Conservation (phyloP, 2,113 vertebrate genomes). For the Chamaea fasciata region DNA sequence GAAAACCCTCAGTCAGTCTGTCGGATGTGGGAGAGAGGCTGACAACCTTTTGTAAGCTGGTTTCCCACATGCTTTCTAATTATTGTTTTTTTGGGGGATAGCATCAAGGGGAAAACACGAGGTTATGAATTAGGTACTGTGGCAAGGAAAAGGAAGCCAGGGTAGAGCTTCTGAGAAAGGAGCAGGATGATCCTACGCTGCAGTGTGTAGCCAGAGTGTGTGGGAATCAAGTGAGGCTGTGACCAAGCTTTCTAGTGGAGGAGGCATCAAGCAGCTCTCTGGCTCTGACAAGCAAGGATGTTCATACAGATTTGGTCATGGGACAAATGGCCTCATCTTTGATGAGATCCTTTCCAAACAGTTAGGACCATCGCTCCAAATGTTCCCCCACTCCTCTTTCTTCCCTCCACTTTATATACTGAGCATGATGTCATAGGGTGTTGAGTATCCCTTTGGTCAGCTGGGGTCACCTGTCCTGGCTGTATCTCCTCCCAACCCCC, state of each 20-base stretch:
- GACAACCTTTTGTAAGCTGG: neutral
- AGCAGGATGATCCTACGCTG: rapidly evolving
- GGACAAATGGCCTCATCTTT: neutral
- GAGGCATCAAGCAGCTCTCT: neutral
- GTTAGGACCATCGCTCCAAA: neutral
- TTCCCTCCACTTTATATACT: neutral
- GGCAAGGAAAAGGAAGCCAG: neutral
- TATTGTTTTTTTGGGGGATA: neutral
- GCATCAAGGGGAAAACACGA: neutral
- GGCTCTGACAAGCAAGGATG: neutral
- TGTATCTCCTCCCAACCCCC: neutral
- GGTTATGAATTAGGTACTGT: neutral
- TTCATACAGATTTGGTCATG: neutral
- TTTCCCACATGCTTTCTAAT: conserved; percentile 6
- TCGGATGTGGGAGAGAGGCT: neutral
- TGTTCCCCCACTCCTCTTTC: neutral
- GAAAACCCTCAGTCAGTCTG: neutral
- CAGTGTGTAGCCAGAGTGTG: rapidly evolving
- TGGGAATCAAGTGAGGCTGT: neutral
- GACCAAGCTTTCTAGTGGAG: neutral
- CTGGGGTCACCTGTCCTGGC: neutral
- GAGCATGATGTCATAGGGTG: neutral
- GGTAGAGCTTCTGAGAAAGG: neutral
- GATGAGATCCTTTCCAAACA: neutral
- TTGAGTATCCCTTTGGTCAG: neutral